phyloP scores from a whole-genome alignment of 1,140 invertebrate species.

The Drosophila nasuta region DNA sequence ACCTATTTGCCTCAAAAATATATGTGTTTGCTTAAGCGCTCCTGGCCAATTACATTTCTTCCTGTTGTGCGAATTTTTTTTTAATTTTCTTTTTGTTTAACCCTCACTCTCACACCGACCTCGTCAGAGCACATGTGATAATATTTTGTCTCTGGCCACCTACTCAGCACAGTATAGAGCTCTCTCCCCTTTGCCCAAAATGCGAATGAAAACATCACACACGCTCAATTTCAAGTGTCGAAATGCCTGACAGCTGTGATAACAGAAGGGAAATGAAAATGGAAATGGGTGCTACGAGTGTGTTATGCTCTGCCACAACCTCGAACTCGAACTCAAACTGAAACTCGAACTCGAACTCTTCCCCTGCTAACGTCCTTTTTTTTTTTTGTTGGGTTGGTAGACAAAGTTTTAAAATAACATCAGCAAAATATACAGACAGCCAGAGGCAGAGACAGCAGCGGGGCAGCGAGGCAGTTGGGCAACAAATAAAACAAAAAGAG shows the following conservation, averaged over 20 bases:
- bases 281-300: constrained; percentile 17
- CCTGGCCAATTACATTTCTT: constrained; percentile 71
- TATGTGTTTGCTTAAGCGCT: constrained; percentile 53
- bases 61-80: constrained; percentile 73
- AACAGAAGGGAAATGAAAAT: constrained; percentile 65
- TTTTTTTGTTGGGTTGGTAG: constrained; percentile 29
- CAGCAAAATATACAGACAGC: constrained; percentile 19
- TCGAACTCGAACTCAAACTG: neutral
- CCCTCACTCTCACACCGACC: constrained; percentile 21
- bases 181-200: constrained; percentile 26
- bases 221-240: constrained; percentile 79
- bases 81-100: constrained; percentile 31
- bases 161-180: constrained; percentile 17
- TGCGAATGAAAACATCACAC: constrained; percentile 70
- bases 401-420: constrained; percentile 68
- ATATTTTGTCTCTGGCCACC: constrained; percentile 51
- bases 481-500: neutral
- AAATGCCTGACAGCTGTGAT: constrained; percentile 80
- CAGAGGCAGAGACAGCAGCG: neutral
- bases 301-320: neutral
- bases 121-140: constrained; percentile 30
- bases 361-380: constrained; percentile 9
- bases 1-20: constrained; percentile 26
- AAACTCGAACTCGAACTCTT: neutral
- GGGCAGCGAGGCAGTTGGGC: neutral